Evolutionary conservation across 2,888 invertebrate species (phyloP), one percentile per base, ranked within the genome.

Genomic region (Acanthosepion esculentum): DNA sequence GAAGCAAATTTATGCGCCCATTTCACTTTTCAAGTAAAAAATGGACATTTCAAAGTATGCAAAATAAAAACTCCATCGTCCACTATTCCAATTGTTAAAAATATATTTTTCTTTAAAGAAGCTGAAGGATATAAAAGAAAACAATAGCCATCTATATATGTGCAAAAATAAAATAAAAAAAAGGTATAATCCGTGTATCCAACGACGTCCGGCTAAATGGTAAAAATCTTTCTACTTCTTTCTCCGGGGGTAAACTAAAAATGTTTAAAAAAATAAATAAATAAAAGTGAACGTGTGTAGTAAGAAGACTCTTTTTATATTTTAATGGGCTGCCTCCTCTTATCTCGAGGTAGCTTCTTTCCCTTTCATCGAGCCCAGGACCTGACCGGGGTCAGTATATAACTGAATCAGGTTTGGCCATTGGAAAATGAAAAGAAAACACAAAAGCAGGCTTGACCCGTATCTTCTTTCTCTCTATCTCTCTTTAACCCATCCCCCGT

Each of bases 401-500:
- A 10, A n/a, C 29, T 26, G 20, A 55, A 55, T 23, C 23, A 59
- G 59, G 15, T 78, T 78, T n/a, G 78, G 78, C n/a, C 78, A 78
- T 12, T 78, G 78, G 78, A 15, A 78, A 78, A 78, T 33, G n/a
- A 78, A 33, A 41, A 33, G 78, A 78, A 23, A 12, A 78, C 78
- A 33, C 12, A 78, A 33, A 78, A 7, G n/a, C 78, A 33, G n/a
- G 78, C 78, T 78, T 78, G 78, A 78, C 78, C 78, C 78, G 78
- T 78, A n/a, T 78, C 64, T 59, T 59, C 78, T n/a, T 33, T 78
- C 78, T 78, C n/a, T 78, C n/a, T 78, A n/a, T 78, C n/a, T 78
- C n/a, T 78, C 33, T 78, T n/a, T 18, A 3, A n/a, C 33, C n/a
- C 6, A 12, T 5, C 78, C n/a, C 78, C n/a, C 8, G 5, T 12